Base-by-base conservation (phyloP, 1,140 invertebrate species). In the Rhynchophorus ferrugineus region DNA sequence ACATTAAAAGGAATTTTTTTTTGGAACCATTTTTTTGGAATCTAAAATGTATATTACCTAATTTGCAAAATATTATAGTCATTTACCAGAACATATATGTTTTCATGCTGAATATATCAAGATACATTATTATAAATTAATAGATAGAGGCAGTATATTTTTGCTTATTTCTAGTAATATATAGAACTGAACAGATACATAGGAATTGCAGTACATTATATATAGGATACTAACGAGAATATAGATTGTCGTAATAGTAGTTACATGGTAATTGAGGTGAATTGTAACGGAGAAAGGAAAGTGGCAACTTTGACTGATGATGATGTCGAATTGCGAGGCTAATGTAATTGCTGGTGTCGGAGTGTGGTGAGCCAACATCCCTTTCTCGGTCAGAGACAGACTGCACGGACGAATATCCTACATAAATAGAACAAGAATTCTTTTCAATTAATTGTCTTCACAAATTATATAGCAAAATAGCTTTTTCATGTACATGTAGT, bases 261-360 rank as follows among this genome's bases (percentile, higher is more conserved):
- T 50, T 39, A 46, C 54, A 49, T 56, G 45, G 55, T 60, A 60
- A 60, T 60, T 60, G 56, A 54, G 53, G 51, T 55, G 56, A 58
- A 60, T 60, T 60, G 56, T 53, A 52, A 50, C 52, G 54, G 54
- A 54, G 54, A 46, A 56, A 44, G 49, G 49, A 59, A 60, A 60
- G 48, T 61, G 57, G 50, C 49, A 57, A 39, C 45, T 61, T 50
- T 59, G 59, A 59, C 53, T 54, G 59, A 61, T 61, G 56, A 61
- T 61, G 57, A 61, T 61, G 57, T 59, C 49, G 57, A 61, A 61
- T 61, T 59, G 56, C 53, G 34, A 50, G 49, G 54, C 57, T 59
- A 61, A 61, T 61, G 57, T 61, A 61, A 61, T 61, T 61, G 59
- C 44, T 52, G 57, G 57, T 61, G 59, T 59, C 47, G 53, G 56